Base-by-base conservation (phyloP, 2,797 vertebrate genomes). In the Thamnophis elegans region DNA sequence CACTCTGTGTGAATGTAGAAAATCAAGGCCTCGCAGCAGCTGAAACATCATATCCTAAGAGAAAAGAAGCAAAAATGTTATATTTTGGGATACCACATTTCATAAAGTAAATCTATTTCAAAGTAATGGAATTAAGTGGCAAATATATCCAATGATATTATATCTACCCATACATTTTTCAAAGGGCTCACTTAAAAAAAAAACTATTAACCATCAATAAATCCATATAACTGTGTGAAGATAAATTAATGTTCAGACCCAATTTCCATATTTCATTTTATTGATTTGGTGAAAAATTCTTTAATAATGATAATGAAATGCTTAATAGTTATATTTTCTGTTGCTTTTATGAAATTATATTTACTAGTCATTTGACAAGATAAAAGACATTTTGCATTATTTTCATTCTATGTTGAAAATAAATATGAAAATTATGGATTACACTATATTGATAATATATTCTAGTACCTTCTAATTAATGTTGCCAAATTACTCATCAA, bases 41-140 rank as follows among this genome's bases (percentile, higher is more conserved):
- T 99, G 99, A 97, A 98, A 98, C 99, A 99, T 99, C 99, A 99
- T 99, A 97, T 99, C 98, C 99, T 99, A 95, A 92, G 96, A 91
- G 62, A 10, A 47, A 95, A 95, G 95, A 89, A 91, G 89, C 36
- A 91, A 54, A 87, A 93, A 93, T 90, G 60, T 78, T 25, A 6
- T 16, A 28, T 82, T 93, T 87, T 36, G 92, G 68, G 9, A 92
- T 91, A 96, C 54, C 11, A 78, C 36, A 5, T 59, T 59, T 32
- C 18, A 73, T 4, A 25, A 53, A 36, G 20, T 25, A 53, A 53
- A 28, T 11, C 7, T 25, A 28, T 78, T 51, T 88, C 53, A 88
- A 92, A 54, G 9, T 36, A 73, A 26, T 68, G 59, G 10, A 42
- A 32, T 55, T 58, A 58, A 82, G 56, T 89, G 22, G 65, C 22